Evolutionary conservation across 2,113 vertebrate species (phyloP).

Genomic region (Cairina moschata): DNA sequence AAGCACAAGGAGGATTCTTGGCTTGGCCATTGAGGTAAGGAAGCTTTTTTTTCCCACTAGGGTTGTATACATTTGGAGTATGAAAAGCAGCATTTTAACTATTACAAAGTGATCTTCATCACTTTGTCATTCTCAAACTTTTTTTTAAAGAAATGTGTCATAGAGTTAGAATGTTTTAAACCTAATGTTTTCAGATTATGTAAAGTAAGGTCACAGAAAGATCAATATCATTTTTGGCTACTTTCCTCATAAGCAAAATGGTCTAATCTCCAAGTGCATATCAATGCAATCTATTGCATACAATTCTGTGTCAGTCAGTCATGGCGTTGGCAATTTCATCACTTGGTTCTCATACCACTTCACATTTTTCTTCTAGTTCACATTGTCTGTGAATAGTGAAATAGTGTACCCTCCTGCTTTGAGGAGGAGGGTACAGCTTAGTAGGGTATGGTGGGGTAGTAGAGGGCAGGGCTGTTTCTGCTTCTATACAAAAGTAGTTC

Average conservation of each 20-base stretch:
- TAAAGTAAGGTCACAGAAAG: neutral
- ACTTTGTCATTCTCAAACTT: neutral
- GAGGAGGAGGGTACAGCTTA: neutral
- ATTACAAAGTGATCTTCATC: neutral
- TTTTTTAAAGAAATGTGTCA: neutral
- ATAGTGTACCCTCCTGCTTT: no score
- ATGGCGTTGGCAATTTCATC: neutral
- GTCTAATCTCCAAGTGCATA: neutral
- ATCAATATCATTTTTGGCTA: neutral
- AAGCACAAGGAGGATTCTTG: constrained; percentile 94
- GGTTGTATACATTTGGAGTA: neutral
- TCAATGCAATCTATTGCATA: neutral
- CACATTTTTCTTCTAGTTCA: neutral
- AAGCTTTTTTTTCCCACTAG: neutral
- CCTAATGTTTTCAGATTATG: neutral
- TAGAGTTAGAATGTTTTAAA: neutral
- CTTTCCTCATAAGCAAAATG: neutral
- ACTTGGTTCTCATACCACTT: neutral
- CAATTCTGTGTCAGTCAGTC: neutral
- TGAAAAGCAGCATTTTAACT: neutral
- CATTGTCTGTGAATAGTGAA: neutral
- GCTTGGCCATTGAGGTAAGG: constrained; percentile 94
- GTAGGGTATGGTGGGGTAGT: neutral
- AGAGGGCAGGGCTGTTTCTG: neutral
- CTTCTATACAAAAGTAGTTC: neutral